Evolutionary conservation across 2,797 vertebrate species (phyloP), one percentile per base, ranked within the genome.

Genomic region (Lemur catta): DNA sequence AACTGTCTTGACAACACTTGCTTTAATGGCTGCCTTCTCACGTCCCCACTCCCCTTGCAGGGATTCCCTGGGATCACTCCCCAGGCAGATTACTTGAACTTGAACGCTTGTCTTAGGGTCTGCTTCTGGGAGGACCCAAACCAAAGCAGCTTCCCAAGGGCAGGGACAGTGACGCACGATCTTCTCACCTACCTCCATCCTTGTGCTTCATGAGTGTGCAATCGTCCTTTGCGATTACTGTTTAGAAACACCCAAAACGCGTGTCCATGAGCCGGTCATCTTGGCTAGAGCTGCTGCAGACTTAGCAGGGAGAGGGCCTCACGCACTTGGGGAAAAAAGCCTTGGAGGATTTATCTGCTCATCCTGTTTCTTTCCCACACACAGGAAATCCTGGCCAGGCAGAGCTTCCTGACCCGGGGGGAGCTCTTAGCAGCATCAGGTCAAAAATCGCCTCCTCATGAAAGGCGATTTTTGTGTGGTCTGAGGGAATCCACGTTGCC

Each of bases 341-440:
- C 61, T 72, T 15, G 11, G n/a, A 95, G 79, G 74, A 95, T 63
- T 91, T 93, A 96, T 97, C 92, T 92, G 75, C 52, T 91, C 71
- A 52, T 97, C 96, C 92, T 93, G 96, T 94, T 97, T 95, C 95
- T 93, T 97, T 96, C 96, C 94, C 95, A 30, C 96, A 96, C 94
- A 93, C 96, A 98, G 97, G 97, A 97, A 97, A 95, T 91, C 93
- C 93, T 67, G 79, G 82, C 81, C 85, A 95, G 91, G 95, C 94
- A 50, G 28, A 94, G 74, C 89, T 96, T 98, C 96, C 96, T 95
- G 97, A 84, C 75, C 18, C 0, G 33, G 72, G 14, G 30, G 33
- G 33, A 90, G 48, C 65, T 48, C 8, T 0, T 46, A 75, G 82
- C 57, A 26, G 78, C 38, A 3, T 2, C 13, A 18, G 76, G 67